Base-by-base conservation (phyloP, 2,888 invertebrate genomes). In the Drosophila tanythrix region DNA sequence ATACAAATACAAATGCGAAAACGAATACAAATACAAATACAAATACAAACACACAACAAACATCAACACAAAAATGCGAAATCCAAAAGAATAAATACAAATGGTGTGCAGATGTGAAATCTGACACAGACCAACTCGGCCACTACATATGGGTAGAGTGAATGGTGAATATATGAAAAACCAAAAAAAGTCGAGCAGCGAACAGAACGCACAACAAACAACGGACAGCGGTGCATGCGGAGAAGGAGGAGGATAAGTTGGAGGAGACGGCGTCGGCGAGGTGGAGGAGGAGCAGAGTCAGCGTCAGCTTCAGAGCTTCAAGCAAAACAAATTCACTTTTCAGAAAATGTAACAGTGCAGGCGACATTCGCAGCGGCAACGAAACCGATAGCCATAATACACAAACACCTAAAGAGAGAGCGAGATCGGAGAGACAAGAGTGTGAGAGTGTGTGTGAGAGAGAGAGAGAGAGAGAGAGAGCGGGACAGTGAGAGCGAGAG, bases 291-390 rank as follows among this genome's bases (percentile, higher is more conserved):
- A 66, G 53, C 59, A 51, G 43, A 56, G 53, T 25, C 79, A 60
- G 72, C 46, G 46, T 46, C 46, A 82, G 57, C 43, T 57, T 56
- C 15, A 18, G 21, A 57, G 78, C 71, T 82, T 70, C 33, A 61
- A 72, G 80, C 82, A 81, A 77, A 87, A 79, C 81, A 82, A 88
- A 82, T 79, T 89, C 87, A 88, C 79, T 79, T 89, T 86, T 84
- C 75, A 73, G 66, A 91, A 84, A 89, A 91, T 92, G 90, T 90
- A 87, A 89, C 92, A 91, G 91, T 91, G 84, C 90, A 90, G 92
- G 89, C 90, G 91, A 85, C 91, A 83, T 84, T 90, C 91, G 89
- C 90, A 83, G 88, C 86, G 79, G 86, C 90, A 88, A 81, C 88
- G 88, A 87, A 83, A 77, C 73, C 90, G 82, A 83, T 88, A 87